Percentiles rank a stretch among this genome's conserved stretches.
These are phyloP conservation scores for Benitochromis conjunctus DNA, from an alignment of 2,113 vertebrate species.

Conservation along the genomic window DNA sequence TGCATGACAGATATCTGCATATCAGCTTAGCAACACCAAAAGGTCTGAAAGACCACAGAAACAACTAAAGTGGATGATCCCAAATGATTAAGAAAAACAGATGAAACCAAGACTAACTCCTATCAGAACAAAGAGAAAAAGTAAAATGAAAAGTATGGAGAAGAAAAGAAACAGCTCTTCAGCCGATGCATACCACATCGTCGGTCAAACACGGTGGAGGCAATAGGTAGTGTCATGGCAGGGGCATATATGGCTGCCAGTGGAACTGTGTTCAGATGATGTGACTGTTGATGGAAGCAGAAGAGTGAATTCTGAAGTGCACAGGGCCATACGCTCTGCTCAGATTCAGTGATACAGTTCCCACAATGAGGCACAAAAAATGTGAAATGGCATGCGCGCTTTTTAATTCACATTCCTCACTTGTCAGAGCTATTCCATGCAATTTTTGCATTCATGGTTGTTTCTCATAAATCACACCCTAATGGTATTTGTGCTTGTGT, in stretches of 20 bases:
- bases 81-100: background rate
- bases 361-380: background rate
- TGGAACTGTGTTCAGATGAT: background rate
- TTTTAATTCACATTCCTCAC: background rate
- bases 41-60: background rate
- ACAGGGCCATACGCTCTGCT: background rate
- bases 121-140: background rate
- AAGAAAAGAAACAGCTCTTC: background rate
- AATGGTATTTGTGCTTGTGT: conserved; percentile 18
- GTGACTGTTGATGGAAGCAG: background rate
- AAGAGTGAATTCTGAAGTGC: background rate
- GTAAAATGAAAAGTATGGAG: background rate
- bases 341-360: background rate
- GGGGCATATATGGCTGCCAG: background rate
- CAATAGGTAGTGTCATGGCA: background rate
- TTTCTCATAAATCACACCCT: background rate
- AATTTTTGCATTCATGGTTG: background rate
- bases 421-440: background rate
- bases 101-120: background rate
- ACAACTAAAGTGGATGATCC: background rate
- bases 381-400: background rate
- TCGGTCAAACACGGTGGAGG: background rate
- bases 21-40: background rate
- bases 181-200: background rate
- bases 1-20: background rate